Evolutionary conservation across 2,888 invertebrate genomes (phyloP).

Genomic region (Scaptomyza parva): DNA sequence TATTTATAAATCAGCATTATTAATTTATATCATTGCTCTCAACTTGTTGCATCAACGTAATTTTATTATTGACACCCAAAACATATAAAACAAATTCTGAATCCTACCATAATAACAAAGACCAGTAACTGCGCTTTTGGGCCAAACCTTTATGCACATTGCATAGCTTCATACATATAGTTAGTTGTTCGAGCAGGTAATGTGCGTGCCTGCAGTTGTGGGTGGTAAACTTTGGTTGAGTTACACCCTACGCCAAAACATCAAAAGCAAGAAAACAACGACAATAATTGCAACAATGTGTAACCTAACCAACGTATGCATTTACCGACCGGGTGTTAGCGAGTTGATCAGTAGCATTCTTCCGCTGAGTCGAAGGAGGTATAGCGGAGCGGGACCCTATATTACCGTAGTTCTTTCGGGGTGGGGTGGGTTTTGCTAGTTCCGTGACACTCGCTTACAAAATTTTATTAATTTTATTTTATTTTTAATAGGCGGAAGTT

Average conservation of each 20-base stretch:
- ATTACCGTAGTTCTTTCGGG: too few species aligned
- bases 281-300: constrained; percentile 46
- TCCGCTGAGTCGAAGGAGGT: too few species aligned
- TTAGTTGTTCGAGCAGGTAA: constrained; percentile 4
- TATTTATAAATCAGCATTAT: too few species aligned
- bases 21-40: neutral
- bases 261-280: constrained; percentile 22
- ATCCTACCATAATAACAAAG: constrained; percentile 21
- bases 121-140: constrained; percentile 56
- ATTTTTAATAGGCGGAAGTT: too few species aligned
- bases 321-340: too few species aligned
- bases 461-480: too few species aligned
- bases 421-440: too few species aligned
- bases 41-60: constrained; percentile 47
- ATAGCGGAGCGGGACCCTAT: too few species aligned
- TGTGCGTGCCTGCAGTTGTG: constrained; percentile 62
- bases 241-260: constrained; percentile 28
- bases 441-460: too few species aligned
- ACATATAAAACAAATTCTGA: constrained; percentile 34
- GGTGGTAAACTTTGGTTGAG: constrained; percentile 21
- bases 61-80: constrained; percentile 24
- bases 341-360: too few species aligned
- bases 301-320: too few species aligned
- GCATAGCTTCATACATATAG: constrained; percentile 12
- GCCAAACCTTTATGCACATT: constrained; percentile 44